Evolutionary conservation across 1,140 invertebrate genomes (phyloP).

Genomic region (Drosophila pseudoobscura): DNA sequence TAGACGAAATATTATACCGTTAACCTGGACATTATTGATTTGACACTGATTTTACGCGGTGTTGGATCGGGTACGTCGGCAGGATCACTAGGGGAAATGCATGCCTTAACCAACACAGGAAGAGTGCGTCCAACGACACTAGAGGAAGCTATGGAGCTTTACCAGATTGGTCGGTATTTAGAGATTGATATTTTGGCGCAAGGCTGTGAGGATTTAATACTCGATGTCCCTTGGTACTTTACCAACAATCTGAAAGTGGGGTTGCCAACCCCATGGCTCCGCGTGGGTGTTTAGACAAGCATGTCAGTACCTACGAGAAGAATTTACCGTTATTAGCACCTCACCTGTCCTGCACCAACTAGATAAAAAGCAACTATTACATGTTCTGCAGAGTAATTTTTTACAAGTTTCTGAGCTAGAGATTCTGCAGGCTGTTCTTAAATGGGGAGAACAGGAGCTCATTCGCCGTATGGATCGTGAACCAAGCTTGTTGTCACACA

Average conservation of each 20-base stretch:
- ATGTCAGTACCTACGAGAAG: slow-evolving; percentile 91
- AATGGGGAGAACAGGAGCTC: slow-evolving; percentile 95
- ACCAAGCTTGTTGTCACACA: slow-evolving; percentile 89
- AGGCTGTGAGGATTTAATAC: slow-evolving; percentile 97
- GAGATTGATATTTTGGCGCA: slow-evolving; percentile 88
- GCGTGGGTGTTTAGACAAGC: slow-evolving; percentile 95
- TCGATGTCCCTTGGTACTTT: slow-evolving; percentile 94
- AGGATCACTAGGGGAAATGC: slow-evolving; percentile 78
- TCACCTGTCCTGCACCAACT: slow-evolving; percentile 90
- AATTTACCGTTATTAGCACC: slow-evolving; percentile 82
- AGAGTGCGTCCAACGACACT: no score
- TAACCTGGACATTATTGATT: slow-evolving; percentile 95
- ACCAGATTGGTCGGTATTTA: no score
- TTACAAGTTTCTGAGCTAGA: slow-evolving; percentile 95
- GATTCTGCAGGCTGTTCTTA: slow-evolving; percentile 92
- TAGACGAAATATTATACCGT: slow-evolving; percentile 96
- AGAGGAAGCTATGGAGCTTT: slow-evolving; percentile 84
- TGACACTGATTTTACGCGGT: slow-evolving; percentile 91
- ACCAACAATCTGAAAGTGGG: slow-evolving; percentile 92
- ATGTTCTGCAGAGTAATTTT: slow-evolving; percentile 94
- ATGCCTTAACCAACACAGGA: no score
- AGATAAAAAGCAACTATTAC: slow-evolving; percentile 90
- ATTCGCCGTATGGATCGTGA: slow-evolving; percentile 93
- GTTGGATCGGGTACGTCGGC: slow-evolving; percentile 87
- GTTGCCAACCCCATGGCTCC: slow-evolving; percentile 93